Percentiles rank a stretch among this genome's conserved stretches.
phyloP scores from a whole-genome alignment of 2,113 vertebrate species.

The Fregata magnificens region DNA sequence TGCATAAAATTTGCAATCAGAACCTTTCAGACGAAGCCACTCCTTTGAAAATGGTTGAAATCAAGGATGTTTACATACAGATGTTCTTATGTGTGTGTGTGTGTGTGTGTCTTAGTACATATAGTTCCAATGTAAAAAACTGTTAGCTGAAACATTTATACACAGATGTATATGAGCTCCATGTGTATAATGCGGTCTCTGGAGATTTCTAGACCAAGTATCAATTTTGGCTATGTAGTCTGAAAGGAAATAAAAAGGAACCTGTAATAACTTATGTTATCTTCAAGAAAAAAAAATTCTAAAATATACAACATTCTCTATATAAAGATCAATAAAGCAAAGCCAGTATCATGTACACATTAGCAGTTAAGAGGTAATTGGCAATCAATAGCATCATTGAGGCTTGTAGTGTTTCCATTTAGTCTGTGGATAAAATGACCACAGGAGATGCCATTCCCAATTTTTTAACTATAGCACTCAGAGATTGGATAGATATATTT shows the following conservation, averaged over 20 bases:
- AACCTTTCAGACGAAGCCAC: neutral
- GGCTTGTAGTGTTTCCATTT: neutral
- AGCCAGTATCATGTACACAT: neutral
- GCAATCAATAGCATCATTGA: neutral
- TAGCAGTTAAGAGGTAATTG: neutral
- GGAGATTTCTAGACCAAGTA: neutral
- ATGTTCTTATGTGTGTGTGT: neutral
- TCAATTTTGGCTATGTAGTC: neutral
- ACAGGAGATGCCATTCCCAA: neutral
- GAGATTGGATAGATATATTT: neutral
- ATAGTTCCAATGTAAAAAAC: neutral
- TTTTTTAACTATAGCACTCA: neutral
- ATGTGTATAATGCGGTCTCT: neutral
- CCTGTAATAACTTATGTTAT: neutral
- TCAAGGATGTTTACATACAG: constrained; percentile 32
- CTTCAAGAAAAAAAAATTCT: neutral
- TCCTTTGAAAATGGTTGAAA: constrained; percentile 18
- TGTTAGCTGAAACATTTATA: neutral
- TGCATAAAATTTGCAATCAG: constrained; percentile 32
- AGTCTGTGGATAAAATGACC: neutral
- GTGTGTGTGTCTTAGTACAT: neutral
- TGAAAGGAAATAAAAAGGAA: neutral
- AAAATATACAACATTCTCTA: neutral
- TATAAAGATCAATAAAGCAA: neutral
- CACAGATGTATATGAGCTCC: neutral